Base-by-base conservation (phyloP, 2,113 vertebrate genomes). In the Eublepharis macularius region DNA sequence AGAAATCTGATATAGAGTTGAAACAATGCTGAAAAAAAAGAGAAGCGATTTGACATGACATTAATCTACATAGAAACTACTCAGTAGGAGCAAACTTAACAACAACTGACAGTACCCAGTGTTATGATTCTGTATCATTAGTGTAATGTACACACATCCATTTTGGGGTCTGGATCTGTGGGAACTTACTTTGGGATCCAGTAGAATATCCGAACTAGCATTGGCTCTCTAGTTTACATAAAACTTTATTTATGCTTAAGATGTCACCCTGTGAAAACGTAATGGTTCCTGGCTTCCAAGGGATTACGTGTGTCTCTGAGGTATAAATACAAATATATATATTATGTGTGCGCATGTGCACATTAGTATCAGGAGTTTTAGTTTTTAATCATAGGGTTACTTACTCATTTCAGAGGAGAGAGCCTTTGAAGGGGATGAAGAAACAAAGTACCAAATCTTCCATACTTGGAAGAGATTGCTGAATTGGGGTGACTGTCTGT, bases 381-480 rank as follows among this genome's bases (percentile, higher is more conserved):
- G 26, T 17, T 69, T 84, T 70, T 57, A 36, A 57, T n/a, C 69
- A n/a, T 6, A 1, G 11, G 3, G 36, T 17, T 76, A 21, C 75
- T 36, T 26, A 60, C 45, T 79, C 34, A 57, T 80, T 47, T 85
- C 60, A 51, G 45, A 29, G 57, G 82, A 65, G 34, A 26, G 26
- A 76, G 32, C 54, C 60, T 54, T 21, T 73, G n/a, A 41, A 82
- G 47, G 16, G 49, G 41, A 73, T 43, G 19, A 19, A 45, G 39
- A 73, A 80, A 16, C 54, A 4, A 57, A 26, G 43, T 54, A 43
- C 57, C n/a, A 60, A 4, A 21, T 9, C 16, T 80, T 79, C 51
- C n/a, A 54, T 51, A 85, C 68, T 60, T 80, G 76, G 84, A 73
- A 85, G 47, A 17, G 39, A 63, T 85, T 85, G 34, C 49, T 84